Evolutionary conservation across 1,140 invertebrate genomes (phyloP).

Genomic region (Tachypleus tridentatus): DNA sequence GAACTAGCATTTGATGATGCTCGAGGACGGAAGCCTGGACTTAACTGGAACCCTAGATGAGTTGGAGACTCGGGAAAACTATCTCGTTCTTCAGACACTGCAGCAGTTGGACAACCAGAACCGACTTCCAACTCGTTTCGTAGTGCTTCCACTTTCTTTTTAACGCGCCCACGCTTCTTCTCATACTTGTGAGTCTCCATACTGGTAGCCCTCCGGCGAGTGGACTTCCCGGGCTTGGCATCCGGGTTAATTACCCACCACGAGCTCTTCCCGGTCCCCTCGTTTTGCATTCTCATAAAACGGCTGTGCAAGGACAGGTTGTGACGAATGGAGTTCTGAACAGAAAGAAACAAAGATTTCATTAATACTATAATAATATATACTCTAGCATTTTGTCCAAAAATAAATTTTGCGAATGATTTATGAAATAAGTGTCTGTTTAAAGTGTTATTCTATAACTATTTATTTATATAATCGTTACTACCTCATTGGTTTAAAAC

Average conservation of each 20-base stretch:
- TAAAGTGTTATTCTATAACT: no score
- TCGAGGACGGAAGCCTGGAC: conserved; percentile 67
- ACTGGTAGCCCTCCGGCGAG: conserved; percentile 77
- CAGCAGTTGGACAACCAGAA: conserved; percentile 66
- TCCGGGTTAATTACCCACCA: conserved; percentile 99
- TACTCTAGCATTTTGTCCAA: conserved; percentile 17
- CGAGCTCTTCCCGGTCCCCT: conserved; percentile 96
- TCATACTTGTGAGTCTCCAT: conserved; percentile 90
- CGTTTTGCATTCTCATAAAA: conserved; percentile 98
- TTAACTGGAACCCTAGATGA: conserved; percentile 37
- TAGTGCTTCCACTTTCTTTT: conserved; percentile 74
- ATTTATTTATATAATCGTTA: no score
- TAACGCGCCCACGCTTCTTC: conserved; percentile 76
- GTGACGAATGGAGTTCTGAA: conserved; percentile 98
- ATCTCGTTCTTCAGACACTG: conserved; percentile 75
- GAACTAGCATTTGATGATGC: conserved; percentile 90
- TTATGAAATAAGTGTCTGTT: no score
- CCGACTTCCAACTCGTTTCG: conserved; percentile 40
- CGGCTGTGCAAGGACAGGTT: conserved; percentile 97
- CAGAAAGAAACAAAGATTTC: conserved; percentile 35
- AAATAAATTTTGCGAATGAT: conserved; percentile 22
- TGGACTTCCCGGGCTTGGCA: conserved; percentile 89
- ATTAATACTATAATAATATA: not conserved
- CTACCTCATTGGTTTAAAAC: no score
- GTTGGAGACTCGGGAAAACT: conserved; percentile 63